These are phyloP conservation scores for Penaeus chinensis DNA, from an alignment of 1,140 invertebrate genomes.

Conservation along the genomic window DNA sequence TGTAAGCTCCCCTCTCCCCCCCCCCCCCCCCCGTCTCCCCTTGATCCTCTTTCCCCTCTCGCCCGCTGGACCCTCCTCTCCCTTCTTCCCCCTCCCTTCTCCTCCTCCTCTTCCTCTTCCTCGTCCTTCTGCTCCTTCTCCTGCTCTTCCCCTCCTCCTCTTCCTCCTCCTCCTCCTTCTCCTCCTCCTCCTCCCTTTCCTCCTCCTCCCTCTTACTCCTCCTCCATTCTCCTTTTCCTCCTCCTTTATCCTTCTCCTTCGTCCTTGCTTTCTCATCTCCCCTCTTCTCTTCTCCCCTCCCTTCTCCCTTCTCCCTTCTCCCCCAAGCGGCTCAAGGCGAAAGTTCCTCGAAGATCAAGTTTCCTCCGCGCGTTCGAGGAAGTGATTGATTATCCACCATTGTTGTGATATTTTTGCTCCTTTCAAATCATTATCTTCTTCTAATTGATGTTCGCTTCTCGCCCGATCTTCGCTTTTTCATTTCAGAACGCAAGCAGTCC, in stretches of 20 bases:
- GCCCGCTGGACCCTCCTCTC: not conserved
- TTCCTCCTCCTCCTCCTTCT: no score
- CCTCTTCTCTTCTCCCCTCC: not conserved
- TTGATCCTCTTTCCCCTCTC: slow-evolving; percentile 26
- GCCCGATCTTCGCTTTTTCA: no score
- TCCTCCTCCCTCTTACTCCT: no score
- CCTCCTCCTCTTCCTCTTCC: not conserved
- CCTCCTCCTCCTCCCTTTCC: no score
- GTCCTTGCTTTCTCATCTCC: not conserved
- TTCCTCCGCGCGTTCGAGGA: not conserved
- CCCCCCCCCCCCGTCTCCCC: slow-evolving; percentile 8
- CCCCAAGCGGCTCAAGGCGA: not conserved
- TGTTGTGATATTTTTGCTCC: slow-evolving; percentile 24
- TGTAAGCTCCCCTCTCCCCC: slow-evolving; percentile 4
- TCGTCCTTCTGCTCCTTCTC: not conserved
- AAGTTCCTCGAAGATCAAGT: slow-evolving; percentile 19
- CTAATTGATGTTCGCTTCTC: slow-evolving; percentile 25
- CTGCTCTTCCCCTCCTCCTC: not conserved
- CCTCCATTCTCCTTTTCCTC: no score
- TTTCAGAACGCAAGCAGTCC: no score
- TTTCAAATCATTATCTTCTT: slow-evolving; percentile 30
- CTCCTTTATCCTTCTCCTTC: not conserved
- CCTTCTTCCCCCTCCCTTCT: not conserved
- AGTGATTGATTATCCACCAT: slow-evolving; percentile 43
- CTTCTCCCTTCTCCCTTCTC: not conserved